phyloP scores from a whole-genome alignment of 1,140 invertebrate genomes.

The Drosophila bocki region DNA sequence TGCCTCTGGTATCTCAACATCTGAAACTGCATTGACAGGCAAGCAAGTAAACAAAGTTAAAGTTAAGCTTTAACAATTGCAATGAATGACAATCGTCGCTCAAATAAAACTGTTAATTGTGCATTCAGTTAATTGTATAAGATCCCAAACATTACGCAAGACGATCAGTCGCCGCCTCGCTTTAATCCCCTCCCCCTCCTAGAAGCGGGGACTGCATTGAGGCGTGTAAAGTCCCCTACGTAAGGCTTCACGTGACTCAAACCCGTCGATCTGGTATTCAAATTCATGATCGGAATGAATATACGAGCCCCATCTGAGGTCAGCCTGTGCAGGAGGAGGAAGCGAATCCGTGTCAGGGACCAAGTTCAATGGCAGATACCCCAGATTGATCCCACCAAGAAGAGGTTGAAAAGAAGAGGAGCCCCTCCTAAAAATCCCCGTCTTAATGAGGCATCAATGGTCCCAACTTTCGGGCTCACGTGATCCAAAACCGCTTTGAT shows the following conservation, averaged over 20 bases:
- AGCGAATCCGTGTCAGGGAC: constrained; percentile 67
- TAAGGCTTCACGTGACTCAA: constrained; percentile 77
- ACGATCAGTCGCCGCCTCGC: constrained; percentile 13
- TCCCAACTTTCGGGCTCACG: constrained; percentile 34
- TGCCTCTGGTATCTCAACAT: constrained; percentile 26
- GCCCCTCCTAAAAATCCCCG: background rate
- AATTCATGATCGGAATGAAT: constrained; percentile 34
- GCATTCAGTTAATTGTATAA: constrained; percentile 62
- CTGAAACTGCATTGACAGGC: constrained; percentile 24
- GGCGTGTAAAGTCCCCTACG: constrained; percentile 70
- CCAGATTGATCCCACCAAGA: background rate
- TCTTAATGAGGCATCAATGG: background rate
- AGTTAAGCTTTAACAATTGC: constrained; percentile 51
- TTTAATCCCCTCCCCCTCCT: background rate
- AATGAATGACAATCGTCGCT: constrained; percentile 52
- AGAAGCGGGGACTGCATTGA: constrained; percentile 61
- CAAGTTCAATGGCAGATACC: constrained; percentile 60
- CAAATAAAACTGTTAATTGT: constrained; percentile 69
- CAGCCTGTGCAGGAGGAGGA: constrained; percentile 53
- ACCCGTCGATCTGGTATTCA: constrained; percentile 34
- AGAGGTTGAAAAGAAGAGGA: background rate
- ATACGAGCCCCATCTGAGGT: constrained; percentile 50
- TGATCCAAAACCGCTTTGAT: constrained; percentile 41
- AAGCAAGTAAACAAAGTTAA: constrained; percentile 31
- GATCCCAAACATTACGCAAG: constrained; percentile 48